Evolutionary conservation across 2,888 invertebrate species (phyloP).

Genomic region (Steromphala cineraria): DNA sequence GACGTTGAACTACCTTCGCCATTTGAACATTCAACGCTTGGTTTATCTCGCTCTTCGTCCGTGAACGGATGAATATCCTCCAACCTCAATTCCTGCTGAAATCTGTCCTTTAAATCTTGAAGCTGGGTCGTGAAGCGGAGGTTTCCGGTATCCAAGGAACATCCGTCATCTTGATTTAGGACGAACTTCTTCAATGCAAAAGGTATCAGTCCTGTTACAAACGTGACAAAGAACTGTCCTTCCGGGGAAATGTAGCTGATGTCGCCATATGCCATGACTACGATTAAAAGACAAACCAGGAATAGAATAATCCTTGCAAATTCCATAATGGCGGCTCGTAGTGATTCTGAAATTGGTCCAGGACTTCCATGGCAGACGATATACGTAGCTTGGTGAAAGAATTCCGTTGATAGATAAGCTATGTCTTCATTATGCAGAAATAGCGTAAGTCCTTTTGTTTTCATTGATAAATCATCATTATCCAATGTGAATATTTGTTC

Average conservation of each 20-base stretch:
- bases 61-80: slow-evolving; percentile 21
- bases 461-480: background rate
- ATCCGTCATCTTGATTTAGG: background rate
- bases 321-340: slow-evolving; percentile 22
- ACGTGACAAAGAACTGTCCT: slow-evolving; percentile 33
- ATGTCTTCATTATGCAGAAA: slow-evolving; percentile 30
- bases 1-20: background rate
- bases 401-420: slow-evolving; percentile 31
- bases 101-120: slow-evolving; percentile 24
- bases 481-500: background rate
- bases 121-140: slow-evolving; percentile 30
- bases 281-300: slow-evolving; percentile 28
- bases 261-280: slow-evolving; percentile 38
- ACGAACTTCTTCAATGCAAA: slow-evolving; percentile 31
- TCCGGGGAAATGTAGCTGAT: slow-evolving; percentile 32
- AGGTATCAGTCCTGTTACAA: slow-evolving; percentile 33
- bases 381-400: slow-evolving; percentile 27
- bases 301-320: slow-evolving; percentile 30
- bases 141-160: slow-evolving; percentile 2
- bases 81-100: slow-evolving; percentile 31
- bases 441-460: background rate
- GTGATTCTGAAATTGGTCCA: slow-evolving; percentile 22
- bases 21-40: no score
- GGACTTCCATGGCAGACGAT: slow-evolving; percentile 31
- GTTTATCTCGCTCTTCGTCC: background rate